phyloP scores from a whole-genome alignment of 2,113 vertebrate species.

The Microcebus lehilahytsara region DNA sequence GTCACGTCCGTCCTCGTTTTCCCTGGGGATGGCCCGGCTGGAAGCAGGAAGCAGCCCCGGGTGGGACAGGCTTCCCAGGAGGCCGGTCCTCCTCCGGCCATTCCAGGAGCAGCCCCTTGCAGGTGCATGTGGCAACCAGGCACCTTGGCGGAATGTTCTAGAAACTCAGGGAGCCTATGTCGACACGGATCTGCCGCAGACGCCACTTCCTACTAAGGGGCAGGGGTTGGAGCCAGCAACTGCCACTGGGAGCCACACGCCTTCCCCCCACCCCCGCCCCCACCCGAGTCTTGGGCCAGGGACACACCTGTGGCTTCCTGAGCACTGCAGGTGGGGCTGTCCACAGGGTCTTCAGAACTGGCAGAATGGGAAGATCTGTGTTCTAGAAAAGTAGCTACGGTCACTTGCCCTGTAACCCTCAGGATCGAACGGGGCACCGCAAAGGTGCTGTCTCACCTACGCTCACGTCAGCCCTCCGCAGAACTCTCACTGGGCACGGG shows the following conservation, averaged over 20 bases:
- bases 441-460: fast-evolving
- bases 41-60: not conserved
- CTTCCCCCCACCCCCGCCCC: no score
- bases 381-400: fast-evolving
- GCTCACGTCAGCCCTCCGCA: fast-evolving
- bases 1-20: fast-evolving
- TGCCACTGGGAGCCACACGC: fast-evolving
- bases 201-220: not conserved
- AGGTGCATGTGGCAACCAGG: fast-evolving
- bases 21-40: fast-evolving
- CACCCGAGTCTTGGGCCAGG: not conserved
- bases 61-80: fast-evolving
- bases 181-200: fast-evolving
- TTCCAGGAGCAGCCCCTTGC: fast-evolving
- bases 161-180: not conserved
- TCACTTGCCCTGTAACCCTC: fast-evolving
- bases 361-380: no score
- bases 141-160: not conserved
- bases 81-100: fast-evolving
- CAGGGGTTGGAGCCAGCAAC: fast-evolving
- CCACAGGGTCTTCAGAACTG: not conserved
- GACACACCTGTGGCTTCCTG: fast-evolving
- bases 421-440: fast-evolving
- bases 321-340: fast-evolving
- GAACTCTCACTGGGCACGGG: fast-evolving